phyloP scores from a whole-genome alignment of 2,797 vertebrate species.

The Poeciliopsis infans region DNA sequence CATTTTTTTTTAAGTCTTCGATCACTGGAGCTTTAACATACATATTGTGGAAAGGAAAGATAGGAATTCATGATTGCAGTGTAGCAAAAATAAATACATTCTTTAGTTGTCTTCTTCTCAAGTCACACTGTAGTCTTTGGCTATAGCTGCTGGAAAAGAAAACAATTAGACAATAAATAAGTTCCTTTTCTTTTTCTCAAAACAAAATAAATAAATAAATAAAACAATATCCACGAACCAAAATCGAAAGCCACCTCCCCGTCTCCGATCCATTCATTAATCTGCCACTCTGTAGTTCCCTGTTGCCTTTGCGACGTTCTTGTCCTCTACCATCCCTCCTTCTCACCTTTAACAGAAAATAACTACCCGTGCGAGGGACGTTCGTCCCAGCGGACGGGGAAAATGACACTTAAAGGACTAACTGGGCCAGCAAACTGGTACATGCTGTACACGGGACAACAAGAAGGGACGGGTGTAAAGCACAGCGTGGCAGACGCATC shows the following conservation, averaged over 20 bases:
- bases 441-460: slow-evolving; percentile 2
- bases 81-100: background rate
- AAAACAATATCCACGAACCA: background rate
- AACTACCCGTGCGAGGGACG: slow-evolving; percentile 52
- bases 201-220: background rate
- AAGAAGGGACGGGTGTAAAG: slow-evolving; percentile 13
- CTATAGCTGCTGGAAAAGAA: background rate
- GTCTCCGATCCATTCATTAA: slow-evolving; percentile 1
- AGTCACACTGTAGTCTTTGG: background rate
- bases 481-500: slow-evolving; percentile 14
- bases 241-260: background rate
- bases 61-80: slow-evolving; percentile 15
- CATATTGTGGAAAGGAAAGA: background rate
- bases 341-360: slow-evolving; percentile 47
- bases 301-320: slow-evolving; percentile 11
- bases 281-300: background rate
- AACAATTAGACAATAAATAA: slow-evolving; percentile 13
- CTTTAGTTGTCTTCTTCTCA: background rate
- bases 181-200: slow-evolving; percentile 10
- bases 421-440: slow-evolving; percentile 24
- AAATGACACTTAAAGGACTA: slow-evolving; percentile 73
- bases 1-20: too few relatives aligned
- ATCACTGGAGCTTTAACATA: background rate
- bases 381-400: slow-evolving; percentile 62
- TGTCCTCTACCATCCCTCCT: slow-evolving; percentile 16